Evolutionary conservation across 2,113 vertebrate species (phyloP), one percentile per base, ranked within the genome.

Genomic region (Gymnarchus niloticus): DNA sequence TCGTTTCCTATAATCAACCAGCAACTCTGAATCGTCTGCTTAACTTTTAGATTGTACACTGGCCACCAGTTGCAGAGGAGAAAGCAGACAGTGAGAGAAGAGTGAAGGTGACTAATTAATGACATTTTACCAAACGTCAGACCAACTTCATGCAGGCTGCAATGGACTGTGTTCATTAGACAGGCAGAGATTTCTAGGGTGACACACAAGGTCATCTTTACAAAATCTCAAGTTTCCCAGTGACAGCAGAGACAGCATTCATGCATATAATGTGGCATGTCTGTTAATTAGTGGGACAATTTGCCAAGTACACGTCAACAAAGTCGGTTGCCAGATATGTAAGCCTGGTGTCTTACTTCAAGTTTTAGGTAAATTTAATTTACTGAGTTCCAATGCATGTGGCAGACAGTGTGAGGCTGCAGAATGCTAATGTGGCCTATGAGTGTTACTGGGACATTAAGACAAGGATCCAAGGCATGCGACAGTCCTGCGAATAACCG

Each of bases 41-140:
- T 4, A 14, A 37, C 65, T 6, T 17, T 73, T 33, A 69, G 65
- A 19, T 9, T 0, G 12, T 19, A 6, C 1, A 2, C 33, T 0
- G 33, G 28, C 14, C 33, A 6, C 17, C 12, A 19, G 65, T 3
- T 12, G n/a, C 33, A 5, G 33, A 41, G 33, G 41, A 73, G 14
- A 28, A 73, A 33, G 7, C 33, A 41, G 65, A 73, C 37, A 37
- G 4, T 2, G 65, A 14, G 28, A 73, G n/a, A 37, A 69, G 61
- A 19, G 61, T 33, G 10, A 17, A 12, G n/a, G 33, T 69, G 65
- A 41, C 65, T 73, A 33, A 73, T 73, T 41, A 73, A 73, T 73
- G 65, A 73, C 65, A 73, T 73, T 73, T 73, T 73, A 73, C 65
- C 14, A 41, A 73, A 41, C 33, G 41, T 73, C 65, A 73, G 65